A percentile compares a stretch with the other conserved stretches of the same genome.
phyloP scores from a whole-genome alignment of 2,797 vertebrate species.

The Eospalax fontanierii region DNA sequence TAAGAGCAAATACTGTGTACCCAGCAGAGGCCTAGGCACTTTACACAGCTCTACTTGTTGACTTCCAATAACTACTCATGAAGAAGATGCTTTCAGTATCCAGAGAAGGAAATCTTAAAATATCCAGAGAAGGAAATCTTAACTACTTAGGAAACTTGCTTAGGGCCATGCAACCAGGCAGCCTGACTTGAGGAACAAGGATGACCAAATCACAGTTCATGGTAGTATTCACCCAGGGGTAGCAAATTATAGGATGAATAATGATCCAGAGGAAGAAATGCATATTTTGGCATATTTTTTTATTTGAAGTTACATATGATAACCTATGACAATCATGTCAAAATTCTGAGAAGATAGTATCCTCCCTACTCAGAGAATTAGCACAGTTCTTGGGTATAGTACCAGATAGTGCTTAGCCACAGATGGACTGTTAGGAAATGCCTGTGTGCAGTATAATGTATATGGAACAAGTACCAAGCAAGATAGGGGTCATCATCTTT shows the following conservation, averaged over 20 bases:
- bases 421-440: not conserved
- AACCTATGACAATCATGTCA: not conserved
- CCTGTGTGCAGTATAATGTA: too few relatives aligned
- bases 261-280: conserved; percentile 19
- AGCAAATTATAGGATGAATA: not conserved
- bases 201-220: not conserved
- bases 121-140: not conserved
- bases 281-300: conserved; percentile 22
- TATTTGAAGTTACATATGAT: not conserved
- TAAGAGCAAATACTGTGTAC: not conserved
- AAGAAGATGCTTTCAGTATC: not conserved
- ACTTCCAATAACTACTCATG: not conserved
- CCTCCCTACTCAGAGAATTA: not conserved
- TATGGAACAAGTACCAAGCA: not conserved
- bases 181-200: not conserved
- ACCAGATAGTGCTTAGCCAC: accelerated
- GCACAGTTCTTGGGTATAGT: not conserved
- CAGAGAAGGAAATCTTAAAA: not conserved
- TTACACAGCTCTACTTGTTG: not conserved
- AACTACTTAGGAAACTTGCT: not conserved
- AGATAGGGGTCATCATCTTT: not conserved
- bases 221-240: not conserved
- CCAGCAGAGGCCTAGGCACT: not conserved
- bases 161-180: not conserved
- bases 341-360: not conserved